Conservation (phyloP, 2,113 vertebrate species). For the Tretioscincus oriximinensis region DNA sequence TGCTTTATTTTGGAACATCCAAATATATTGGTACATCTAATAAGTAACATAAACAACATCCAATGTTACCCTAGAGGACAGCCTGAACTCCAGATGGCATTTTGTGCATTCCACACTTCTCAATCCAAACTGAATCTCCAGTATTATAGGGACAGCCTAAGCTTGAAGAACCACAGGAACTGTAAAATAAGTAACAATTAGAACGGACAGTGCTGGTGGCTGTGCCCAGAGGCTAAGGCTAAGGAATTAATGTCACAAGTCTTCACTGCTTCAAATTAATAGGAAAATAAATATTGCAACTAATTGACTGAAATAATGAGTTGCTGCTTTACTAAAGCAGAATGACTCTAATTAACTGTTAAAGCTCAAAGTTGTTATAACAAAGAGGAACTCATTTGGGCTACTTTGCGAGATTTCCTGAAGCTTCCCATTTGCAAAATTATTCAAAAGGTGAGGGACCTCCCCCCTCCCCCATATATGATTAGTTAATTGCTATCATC, state of each 20-base stretch:
- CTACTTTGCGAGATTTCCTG: not conserved
- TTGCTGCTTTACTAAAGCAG: not conserved
- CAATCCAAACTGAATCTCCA: not conserved
- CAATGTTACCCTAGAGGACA: not conserved
- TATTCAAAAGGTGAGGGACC: not conserved
- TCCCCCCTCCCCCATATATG: no score
- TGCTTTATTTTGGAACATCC: no score
- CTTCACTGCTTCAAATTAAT: not conserved
- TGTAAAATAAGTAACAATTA: not conserved
- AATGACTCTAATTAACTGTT: not conserved
- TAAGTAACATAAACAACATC: no score
- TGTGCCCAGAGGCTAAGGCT: not conserved
- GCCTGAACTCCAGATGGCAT: not conserved
- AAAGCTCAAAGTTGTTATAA: not conserved
- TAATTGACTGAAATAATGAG: slow-evolving; percentile 2
- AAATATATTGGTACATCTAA: no score
- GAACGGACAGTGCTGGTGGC: not conserved
- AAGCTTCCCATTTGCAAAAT: not conserved
- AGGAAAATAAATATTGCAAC: not conserved
- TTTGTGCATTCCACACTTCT: not conserved
- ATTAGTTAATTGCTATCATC: not conserved
- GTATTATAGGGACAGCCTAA: not conserved
- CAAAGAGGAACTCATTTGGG: not conserved
- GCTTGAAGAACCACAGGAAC: no score
- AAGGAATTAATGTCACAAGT: not conserved